Evolutionary conservation across 2,797 vertebrate genomes (phyloP).

Genomic region (Neomorphus geoffroyi): DNA sequence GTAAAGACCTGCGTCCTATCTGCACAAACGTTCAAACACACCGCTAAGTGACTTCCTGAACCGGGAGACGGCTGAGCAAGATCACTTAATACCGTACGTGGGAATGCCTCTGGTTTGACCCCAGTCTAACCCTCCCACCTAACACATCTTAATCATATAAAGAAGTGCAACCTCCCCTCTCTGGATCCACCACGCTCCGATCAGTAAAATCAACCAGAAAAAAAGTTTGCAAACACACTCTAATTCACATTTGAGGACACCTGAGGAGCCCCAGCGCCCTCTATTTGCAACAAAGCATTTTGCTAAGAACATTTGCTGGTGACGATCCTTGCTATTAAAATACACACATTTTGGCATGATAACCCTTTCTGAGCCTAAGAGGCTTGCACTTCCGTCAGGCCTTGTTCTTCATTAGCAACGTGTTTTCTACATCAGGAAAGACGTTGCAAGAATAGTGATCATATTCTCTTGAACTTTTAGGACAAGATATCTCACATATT

Average conservation of each 20-base stretch:
- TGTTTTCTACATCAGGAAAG: not conserved
- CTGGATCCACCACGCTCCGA: not conserved
- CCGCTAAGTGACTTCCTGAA: not conserved
- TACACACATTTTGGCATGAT: constrained; percentile 42
- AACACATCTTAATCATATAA: not conserved
- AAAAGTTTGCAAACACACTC: constrained; percentile 53
- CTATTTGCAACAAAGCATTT: constrained; percentile 63
- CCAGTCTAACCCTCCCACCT: not conserved
- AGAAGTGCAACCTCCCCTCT: not conserved
- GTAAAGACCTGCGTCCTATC: not conserved
- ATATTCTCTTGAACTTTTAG: not conserved
- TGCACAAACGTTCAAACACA: not conserved
- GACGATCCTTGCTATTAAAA: constrained; percentile 63
- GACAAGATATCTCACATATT: not conserved
- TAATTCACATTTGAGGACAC: constrained; percentile 57
- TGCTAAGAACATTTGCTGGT: constrained; percentile 61
- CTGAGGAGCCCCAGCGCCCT: constrained; percentile 54
- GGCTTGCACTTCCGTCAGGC: not conserved
- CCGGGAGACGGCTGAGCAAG: not conserved
- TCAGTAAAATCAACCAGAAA: constrained; percentile 45
- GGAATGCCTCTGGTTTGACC: not conserved
- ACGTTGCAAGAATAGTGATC: not conserved
- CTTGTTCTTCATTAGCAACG: not conserved
- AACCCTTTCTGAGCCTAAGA: constrained; percentile 9
- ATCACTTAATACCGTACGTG: not conserved